Evolutionary conservation across 64 coral and sea anemone species (phyloP).

Genomic region (Cladopsammia gracilis): DNA sequence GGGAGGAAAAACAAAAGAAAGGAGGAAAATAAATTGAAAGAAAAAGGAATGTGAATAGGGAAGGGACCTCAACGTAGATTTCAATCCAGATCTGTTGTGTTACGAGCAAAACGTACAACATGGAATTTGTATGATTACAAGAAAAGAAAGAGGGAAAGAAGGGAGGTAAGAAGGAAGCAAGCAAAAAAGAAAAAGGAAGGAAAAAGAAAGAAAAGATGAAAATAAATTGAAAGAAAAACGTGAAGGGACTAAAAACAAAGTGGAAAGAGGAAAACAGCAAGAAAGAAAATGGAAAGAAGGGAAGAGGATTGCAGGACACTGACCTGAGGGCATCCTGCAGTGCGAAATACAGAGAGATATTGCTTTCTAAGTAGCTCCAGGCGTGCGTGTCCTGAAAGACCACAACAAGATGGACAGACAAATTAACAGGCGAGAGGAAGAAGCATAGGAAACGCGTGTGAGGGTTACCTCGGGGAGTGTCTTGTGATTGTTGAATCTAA

Average conservation of each 20-base stretch:
- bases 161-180: too few species aligned
- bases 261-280: neutral
- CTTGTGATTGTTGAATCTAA: constrained; percentile 71
- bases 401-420: constrained; percentile 78
- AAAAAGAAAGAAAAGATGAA: neutral
- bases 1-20: neutral
- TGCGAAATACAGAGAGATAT: constrained; percentile 71
- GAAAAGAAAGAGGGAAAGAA: neutral
- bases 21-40: neutral
- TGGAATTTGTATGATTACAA: neutral
- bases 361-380: constrained; percentile 84
- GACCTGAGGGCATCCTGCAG: constrained; percentile 45
- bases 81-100: too few species aligned
- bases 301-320: constrained; percentile 1
- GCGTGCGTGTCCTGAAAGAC: constrained; percentile 79
- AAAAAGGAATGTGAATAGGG: neutral
- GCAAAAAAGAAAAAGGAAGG: neutral
- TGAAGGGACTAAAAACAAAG: neutral
- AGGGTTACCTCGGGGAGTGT: constrained; percentile 82
- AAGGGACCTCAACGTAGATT: too few species aligned
- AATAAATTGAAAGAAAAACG: neutral
- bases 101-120: too few species aligned
- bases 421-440: constrained; percentile 57
- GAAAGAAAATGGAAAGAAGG: neutral
- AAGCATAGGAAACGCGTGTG: constrained; percentile 56